Conservation (phyloP, 2,797 vertebrate genomes). For the Sebastolobus alascanus region DNA sequence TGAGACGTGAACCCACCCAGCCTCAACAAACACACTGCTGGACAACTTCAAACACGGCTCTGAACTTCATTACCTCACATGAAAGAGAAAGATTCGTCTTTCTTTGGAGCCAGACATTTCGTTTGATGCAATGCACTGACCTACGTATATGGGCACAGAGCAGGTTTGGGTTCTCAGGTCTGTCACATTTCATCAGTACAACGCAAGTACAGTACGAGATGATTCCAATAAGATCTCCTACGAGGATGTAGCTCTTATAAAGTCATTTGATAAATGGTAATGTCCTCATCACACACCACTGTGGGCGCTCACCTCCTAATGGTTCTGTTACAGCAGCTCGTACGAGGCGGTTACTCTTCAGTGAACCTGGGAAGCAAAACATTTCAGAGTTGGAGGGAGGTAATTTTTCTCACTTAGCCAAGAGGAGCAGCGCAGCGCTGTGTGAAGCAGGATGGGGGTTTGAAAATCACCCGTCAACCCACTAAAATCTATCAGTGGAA, state of each 20-base stretch:
- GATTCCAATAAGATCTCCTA: not conserved
- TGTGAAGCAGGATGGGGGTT: slow-evolving; percentile 10
- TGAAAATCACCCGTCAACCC: slow-evolving; percentile 17
- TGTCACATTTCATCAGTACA: slow-evolving; percentile 8
- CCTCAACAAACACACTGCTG: slow-evolving; percentile 72
- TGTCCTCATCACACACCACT: slow-evolving; percentile 16
- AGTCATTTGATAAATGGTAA: not conserved
- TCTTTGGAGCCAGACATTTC: slow-evolving; percentile 49
- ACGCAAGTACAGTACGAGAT: not conserved
- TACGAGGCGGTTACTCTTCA: slow-evolving; percentile 32
- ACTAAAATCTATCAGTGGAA: not conserved
- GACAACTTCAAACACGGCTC: slow-evolving; percentile 72
- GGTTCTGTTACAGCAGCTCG: slow-evolving; percentile 15
- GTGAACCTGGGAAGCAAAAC: slow-evolving; percentile 36
- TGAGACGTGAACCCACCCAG: slow-evolving; percentile 56
- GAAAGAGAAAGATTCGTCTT: slow-evolving; percentile 70
- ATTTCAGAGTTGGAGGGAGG: slow-evolving; percentile 21
- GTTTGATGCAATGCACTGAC: slow-evolving; percentile 78
- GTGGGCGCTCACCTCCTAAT: not conserved
- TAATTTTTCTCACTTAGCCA: slow-evolving; percentile 42
- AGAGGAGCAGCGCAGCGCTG: slow-evolving; percentile 11
- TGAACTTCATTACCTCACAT: slow-evolving; percentile 80
- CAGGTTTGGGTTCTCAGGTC: slow-evolving; percentile 23
- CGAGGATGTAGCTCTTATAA: not conserved
- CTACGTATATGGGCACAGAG: slow-evolving; percentile 25